Evolutionary conservation across 2,797 vertebrate genomes (phyloP).

Genomic region (Novumbra hubbsi): DNA sequence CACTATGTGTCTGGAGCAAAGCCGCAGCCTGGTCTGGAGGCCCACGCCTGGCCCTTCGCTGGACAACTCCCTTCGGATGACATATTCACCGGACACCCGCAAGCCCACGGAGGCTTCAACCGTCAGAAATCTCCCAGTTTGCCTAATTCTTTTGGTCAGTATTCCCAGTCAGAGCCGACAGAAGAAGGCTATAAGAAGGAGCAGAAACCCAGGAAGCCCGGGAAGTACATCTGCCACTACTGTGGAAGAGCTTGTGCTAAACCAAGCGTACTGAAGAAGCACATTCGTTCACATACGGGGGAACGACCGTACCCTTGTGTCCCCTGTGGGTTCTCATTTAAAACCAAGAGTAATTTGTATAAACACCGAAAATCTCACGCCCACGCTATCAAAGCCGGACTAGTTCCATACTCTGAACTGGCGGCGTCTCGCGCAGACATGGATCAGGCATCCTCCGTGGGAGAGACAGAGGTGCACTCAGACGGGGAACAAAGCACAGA

Average conservation of each 20-base stretch:
- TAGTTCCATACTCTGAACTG: slow-evolving; percentile 94
- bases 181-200: slow-evolving; percentile 95
- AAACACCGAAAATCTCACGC: slow-evolving; percentile 99
- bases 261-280: slow-evolving; percentile 98
- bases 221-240: slow-evolving; percentile 97
- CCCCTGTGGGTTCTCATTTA: slow-evolving; percentile 98
- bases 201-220: slow-evolving; percentile 95
- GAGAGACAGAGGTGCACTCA: slow-evolving; percentile 91
- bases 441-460: slow-evolving; percentile 85
- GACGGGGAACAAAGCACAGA: slow-evolving; percentile 98
- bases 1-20: slow-evolving; percentile 87
- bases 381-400: slow-evolving; percentile 96
- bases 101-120: slow-evolving; percentile 83
- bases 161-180: slow-evolving; percentile 87
- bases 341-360: slow-evolving; percentile 99
- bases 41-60: slow-evolving; percentile 89
- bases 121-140: slow-evolving; percentile 92
- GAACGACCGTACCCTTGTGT: slow-evolving; percentile 95
- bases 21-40: slow-evolving; percentile 89
- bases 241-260: slow-evolving; percentile 98
- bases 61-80: slow-evolving; percentile 92
- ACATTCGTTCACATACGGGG: slow-evolving; percentile 97
- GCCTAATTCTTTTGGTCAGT: slow-evolving; percentile 88
- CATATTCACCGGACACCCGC: slow-evolving; percentile 85
- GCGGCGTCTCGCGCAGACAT: slow-evolving; percentile 83